phyloP scores from a whole-genome alignment of 2,113 vertebrate genomes.

The Apteryx mantelli region DNA sequence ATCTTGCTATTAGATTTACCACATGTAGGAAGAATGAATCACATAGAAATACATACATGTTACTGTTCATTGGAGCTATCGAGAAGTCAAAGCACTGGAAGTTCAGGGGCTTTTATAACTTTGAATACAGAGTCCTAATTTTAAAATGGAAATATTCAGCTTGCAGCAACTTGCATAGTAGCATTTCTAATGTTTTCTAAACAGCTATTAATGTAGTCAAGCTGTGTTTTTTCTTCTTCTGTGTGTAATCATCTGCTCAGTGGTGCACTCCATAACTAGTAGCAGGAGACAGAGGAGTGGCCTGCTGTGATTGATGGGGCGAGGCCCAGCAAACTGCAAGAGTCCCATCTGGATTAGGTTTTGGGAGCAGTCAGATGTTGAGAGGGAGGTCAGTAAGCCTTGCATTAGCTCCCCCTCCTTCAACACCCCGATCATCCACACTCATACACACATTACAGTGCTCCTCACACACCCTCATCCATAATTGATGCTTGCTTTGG shows the following conservation, averaged over 20 bases:
- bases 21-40: not conserved
- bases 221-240: slow-evolving; percentile 36
- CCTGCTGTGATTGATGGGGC: slow-evolving; percentile 78
- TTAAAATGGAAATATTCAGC: slow-evolving; percentile 63
- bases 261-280: slow-evolving; percentile 48
- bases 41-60: not conserved
- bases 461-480: slow-evolving; percentile 72
- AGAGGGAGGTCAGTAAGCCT: slow-evolving; percentile 80
- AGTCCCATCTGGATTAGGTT: slow-evolving; percentile 79
- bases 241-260: slow-evolving; percentile 74
- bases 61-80: not conserved
- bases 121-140: slow-evolving; percentile 49
- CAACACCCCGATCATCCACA: slow-evolving; percentile 53
- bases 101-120: not conserved
- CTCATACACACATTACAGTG: slow-evolving; percentile 38
- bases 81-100: not conserved
- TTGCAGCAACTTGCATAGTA: slow-evolving; percentile 40
- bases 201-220: slow-evolving; percentile 72
- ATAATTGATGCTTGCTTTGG: slow-evolving; percentile 81
- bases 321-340: slow-evolving; percentile 37
- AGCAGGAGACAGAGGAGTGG: slow-evolving; percentile 77
- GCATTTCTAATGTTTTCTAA: slow-evolving; percentile 72
- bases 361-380: slow-evolving; percentile 77
- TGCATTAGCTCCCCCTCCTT: slow-evolving; percentile 74
- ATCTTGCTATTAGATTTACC: not conserved